These are phyloP conservation scores for Phoenicopterus ruber DNA, from an alignment of 2,113 vertebrate genomes.

Conservation along the genomic window DNA sequence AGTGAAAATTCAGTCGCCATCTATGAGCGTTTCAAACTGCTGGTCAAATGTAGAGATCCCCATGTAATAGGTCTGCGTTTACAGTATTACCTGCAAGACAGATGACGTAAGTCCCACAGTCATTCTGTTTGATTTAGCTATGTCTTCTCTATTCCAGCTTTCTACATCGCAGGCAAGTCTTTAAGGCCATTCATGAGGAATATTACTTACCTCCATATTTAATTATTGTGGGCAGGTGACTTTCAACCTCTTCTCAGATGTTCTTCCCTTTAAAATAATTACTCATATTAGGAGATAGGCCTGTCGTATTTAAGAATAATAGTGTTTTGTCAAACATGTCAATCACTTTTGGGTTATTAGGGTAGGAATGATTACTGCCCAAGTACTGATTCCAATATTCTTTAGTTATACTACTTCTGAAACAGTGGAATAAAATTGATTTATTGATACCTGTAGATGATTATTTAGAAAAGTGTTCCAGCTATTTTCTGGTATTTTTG, in stretches of 20 bases:
- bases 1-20: not conserved
- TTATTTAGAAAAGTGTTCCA: not conserved
- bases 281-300: not conserved
- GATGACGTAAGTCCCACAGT: not conserved
- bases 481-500: not conserved
- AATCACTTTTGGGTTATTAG: not conserved
- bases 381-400: not conserved
- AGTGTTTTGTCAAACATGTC: not conserved
- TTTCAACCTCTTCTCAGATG: not conserved
- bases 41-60: not conserved
- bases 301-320: not conserved
- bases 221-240: not conserved
- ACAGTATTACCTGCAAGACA: not conserved
- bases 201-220: not conserved
- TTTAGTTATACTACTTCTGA: not conserved
- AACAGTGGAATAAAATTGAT: not conserved
- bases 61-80: not conserved
- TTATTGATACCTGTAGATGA: not conserved
- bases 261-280: not conserved
- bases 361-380: not conserved
- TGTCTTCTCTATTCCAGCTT: not conserved
- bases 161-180: not conserved
- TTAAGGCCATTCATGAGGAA: no score
- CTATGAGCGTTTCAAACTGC: not conserved
- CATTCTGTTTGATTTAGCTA: not conserved